Evolutionary conservation across 1,140 invertebrate species (phyloP), one percentile per base, ranked within the genome.

Genomic region (Hypothenemus hampei): DNA sequence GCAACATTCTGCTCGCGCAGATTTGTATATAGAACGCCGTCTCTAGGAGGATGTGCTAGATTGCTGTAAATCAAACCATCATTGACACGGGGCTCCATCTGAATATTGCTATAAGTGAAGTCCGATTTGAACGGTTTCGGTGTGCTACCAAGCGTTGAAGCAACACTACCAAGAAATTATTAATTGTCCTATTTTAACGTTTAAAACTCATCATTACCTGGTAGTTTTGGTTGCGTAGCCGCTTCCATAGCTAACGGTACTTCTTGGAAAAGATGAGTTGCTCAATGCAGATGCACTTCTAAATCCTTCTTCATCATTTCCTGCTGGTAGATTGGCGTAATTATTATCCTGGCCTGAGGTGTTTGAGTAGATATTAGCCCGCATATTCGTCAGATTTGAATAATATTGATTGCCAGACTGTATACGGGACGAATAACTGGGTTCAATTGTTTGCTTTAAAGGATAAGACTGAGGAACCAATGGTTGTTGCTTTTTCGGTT

Each of bases 401-500:
- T 69, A 69, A 37, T 65, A 59, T 35, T 63, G 62, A 31, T 57
- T 59, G n/a, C n/a, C n/a, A 26, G 55, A 66, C 18, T 66, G 67
- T 35, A 76, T 39, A 4, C 73, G 65, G 19, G 72, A 72, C 0
- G 74, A 73, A 59, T 74, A 76, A 3, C 70, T 66, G 0, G 74
- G 74, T 56, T 77, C 73, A 5, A 63, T 55, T 5, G 68, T 61
- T 56, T 72, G 65, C 36, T 68, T 70, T 20, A 75, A 61, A 16
- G 69, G 58, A 48, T 68, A 69, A 16, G 69, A 71, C 50, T 71
- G 67, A 26, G 69, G 69, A 36, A 71, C 58, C 77, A 84, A 80
- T n/a, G 83, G 83, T 59, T 78, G 75, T 65, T 82, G 78, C 65
- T 81, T 82, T 72, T 86, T 86, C 36, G 85, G 85, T 71, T 88